Evolutionary conservation across 2,888 invertebrate species (phyloP).

Genomic region (Watsonalla binaria): DNA sequence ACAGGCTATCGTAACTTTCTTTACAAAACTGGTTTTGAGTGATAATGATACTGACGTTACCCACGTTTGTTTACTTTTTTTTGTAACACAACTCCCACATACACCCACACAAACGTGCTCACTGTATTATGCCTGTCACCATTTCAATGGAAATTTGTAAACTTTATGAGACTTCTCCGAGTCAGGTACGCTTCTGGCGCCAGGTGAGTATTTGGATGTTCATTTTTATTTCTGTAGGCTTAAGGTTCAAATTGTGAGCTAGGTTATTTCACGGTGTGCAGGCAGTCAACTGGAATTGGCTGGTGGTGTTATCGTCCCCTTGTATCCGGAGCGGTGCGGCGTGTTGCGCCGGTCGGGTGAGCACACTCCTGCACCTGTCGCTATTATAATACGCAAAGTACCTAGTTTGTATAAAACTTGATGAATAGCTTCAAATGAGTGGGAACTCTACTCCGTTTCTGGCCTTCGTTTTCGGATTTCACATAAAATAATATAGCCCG

Average conservation of each 20-base stretch:
- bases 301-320: slow-evolving; percentile 44
- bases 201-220: not conserved
- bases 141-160: slow-evolving; percentile 34
- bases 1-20: not conserved
- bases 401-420: slow-evolving; percentile 15
- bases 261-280: slow-evolving; percentile 21
- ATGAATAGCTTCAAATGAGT: slow-evolving; percentile 7
- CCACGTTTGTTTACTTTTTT: slow-evolving; percentile 55
- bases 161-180: slow-evolving; percentile 2
- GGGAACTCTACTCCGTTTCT: too few relatives aligned
- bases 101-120: slow-evolving; percentile 45
- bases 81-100: slow-evolving; percentile 31
- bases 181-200: slow-evolving; percentile 13
- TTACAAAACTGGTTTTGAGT: slow-evolving; percentile 16
- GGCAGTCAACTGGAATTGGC: slow-evolving; percentile 45
- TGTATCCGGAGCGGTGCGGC: slow-evolving; percentile 47
- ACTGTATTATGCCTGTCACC: slow-evolving; percentile 52
- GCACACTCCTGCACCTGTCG: slow-evolving; percentile 65
- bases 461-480: too few relatives aligned
- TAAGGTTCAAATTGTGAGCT: slow-evolving; percentile 6
- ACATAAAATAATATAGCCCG: too few relatives aligned
- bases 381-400: slow-evolving; percentile 26
- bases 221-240: slow-evolving; percentile 1
- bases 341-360: slow-evolving; percentile 52
- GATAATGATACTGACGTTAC: slow-evolving; percentile 28